Evolutionary conservation across 2,888 invertebrate species (phyloP), one percentile per base, ranked within the genome.

Genomic region (Drosophila borealis): DNA sequence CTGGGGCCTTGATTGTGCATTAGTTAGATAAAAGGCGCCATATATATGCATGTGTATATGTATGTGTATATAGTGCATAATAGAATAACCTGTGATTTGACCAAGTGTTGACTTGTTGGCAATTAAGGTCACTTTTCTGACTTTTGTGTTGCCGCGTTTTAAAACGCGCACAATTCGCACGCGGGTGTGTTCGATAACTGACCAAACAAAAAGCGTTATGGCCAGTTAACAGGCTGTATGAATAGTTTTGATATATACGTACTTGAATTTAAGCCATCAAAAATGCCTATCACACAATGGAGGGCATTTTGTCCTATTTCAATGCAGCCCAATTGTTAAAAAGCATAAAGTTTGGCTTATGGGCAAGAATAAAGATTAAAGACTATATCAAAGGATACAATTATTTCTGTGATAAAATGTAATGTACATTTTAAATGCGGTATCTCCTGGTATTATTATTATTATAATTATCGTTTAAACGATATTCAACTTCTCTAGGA

Each of bases 1-100:
- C 76, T 73, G 75, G 72, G 84, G 84, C 84, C 89, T 89, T 88
- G 85, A 69, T 87, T 74, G 84, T 87, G 80, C 88, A 88, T 89
- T 80, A 89, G 81, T 69, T 72, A 63, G 86, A 79, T 82, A 77
- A 82, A 77, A 79, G 82, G 70, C 81, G 70, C 81, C 64, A 75
- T 49, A 55, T 37, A 36, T 21, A n/a, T 42, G 21, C 8, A 25
- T 21, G 41, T 49, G 53, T 39, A 63, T 36, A 13, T 61, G 51
- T 29, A 55, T 13, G 13, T 11, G 3, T 29, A 36, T 41, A 45
- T 46, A 37, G 60, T 57, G 66, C 73, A 29, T 76, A 86, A 74
- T 76, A 86, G 80, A 75, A 80, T 62, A 87, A 61, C 55, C 65
- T 13, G 72, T 66, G 72, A 84, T 83, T 87, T 69, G 67, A 36